Conservation (phyloP, 2,797 vertebrate genomes). For the Chrysocyon brachyurus region DNA sequence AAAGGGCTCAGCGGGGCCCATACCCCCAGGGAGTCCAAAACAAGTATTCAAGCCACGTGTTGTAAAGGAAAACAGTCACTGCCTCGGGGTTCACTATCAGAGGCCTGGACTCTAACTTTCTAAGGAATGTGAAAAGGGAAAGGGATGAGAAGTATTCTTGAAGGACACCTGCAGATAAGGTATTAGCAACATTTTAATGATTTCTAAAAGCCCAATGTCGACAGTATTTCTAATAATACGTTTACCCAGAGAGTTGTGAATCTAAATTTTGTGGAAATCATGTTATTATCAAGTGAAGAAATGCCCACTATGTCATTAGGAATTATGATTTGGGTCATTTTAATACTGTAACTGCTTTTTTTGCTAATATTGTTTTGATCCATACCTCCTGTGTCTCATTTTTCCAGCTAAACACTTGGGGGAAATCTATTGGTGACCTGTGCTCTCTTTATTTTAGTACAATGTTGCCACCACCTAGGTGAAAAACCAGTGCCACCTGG, state of each 20-base stretch:
- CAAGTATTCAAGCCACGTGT: not conserved
- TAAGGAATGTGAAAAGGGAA: not conserved
- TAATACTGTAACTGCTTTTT: slow-evolving; percentile 6
- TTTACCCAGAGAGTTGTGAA: not conserved
- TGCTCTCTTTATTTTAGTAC: slow-evolving; percentile 32
- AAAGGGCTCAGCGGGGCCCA: not conserved
- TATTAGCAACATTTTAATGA: not conserved
- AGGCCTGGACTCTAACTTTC: not conserved
- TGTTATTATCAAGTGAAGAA: slow-evolving; percentile 10
- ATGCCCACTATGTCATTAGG: not conserved
- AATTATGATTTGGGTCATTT: not conserved
- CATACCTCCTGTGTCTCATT: not conserved
- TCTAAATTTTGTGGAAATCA: not conserved
- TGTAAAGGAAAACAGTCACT: not conserved
- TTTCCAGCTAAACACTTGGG: not conserved
- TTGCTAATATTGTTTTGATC: not conserved
- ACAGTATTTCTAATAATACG: not conserved
- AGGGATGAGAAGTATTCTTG: not conserved
- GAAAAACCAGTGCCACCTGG: not conserved
- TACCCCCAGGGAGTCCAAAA: not conserved
- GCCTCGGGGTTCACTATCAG: not conserved
- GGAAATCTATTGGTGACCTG: not conserved
- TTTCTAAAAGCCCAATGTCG: not conserved
- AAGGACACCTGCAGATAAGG: not conserved
- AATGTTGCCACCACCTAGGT: not conserved